A percentile compares a stretch with the other conserved stretches of the same genome.
These are phyloP conservation scores for Cyanocitta stelleri DNA, from an alignment of 2,113 vertebrate genomes.

Conservation along the genomic window DNA sequence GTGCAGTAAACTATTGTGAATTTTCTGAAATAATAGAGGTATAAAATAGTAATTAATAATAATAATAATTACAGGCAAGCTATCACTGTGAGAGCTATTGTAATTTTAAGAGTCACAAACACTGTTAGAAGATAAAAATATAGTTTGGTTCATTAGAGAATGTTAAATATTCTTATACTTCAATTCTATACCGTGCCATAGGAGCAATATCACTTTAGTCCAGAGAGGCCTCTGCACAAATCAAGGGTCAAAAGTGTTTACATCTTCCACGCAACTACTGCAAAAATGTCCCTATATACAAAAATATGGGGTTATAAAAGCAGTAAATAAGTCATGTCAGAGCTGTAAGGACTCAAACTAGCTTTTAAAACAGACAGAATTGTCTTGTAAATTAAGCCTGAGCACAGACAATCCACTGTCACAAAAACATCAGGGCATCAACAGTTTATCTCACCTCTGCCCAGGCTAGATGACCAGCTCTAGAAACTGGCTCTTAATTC, in stretches of 20 bases:
- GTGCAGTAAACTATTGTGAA: constrained; percentile 41
- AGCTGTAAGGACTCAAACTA: background rate
- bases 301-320: background rate
- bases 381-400: background rate
- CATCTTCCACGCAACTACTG: background rate
- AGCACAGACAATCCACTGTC: background rate
- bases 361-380: background rate
- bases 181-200: background rate
- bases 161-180: background rate
- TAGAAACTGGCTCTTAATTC: background rate
- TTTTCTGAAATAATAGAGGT: constrained; percentile 63
- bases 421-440: background rate
- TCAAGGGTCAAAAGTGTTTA: background rate
- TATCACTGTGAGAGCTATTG: constrained; percentile 44
- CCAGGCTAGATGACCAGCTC: background rate
- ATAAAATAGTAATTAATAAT: background rate
- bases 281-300: background rate
- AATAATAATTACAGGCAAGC: background rate
- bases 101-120: constrained; percentile 33
- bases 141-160: background rate
- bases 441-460: background rate
- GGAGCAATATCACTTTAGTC: background rate
- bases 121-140: constrained; percentile 26
- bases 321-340: background rate
- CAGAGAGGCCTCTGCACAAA: background rate